Evolutionary conservation across 1,140 invertebrate species (phyloP), one percentile per base, ranked within the genome.

Genomic region (Lucilia sericata): DNA sequence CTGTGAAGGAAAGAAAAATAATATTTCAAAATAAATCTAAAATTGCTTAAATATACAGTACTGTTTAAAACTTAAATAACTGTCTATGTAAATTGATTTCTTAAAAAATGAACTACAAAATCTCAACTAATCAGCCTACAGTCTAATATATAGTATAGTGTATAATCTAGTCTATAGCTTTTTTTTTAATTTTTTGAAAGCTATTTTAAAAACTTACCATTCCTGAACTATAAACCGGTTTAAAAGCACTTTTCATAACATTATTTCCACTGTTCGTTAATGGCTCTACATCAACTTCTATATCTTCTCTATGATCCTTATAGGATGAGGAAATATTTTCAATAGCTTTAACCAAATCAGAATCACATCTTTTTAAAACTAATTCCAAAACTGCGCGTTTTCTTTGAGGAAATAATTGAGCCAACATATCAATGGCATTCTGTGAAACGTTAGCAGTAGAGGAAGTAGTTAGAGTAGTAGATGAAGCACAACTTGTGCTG

Each of bases 341-440:
- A 19, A 91, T 91, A 51, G 90, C 90, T 85, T 96, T 96, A 3
- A 97, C 92, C n/a, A 98, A 89, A 88, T 98, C 96, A 55, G 97
- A 95, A 85, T 96, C 96, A 89, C 96, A 97, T 25, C 96, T 94
- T 85, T 96, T 94, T 12, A 98, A 91, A 12, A 98, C 96, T 82
- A 98, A 90, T 87, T 98, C 97, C 60, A 99, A 90, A 0, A 98
- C 97, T 0, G 96, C 94, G 14, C 95, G 93, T 89, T 98, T 98
- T 76, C 95, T 95, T 75, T 95, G 95, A 0, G 97, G 97, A 91
- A 98, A 99, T 7, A 98, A 91, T 75, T 96, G 94, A 7, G 94
- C 93, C 51, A 98, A 91, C 91, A 98, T 97, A 85, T 98, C 96
- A 49, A 98, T 91, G 0, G 95, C 95, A 5, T 93, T 93, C 55